Evolutionary conservation across 1,140 invertebrate species (phyloP).

Genomic region (Plodia interpunctella): DNA sequence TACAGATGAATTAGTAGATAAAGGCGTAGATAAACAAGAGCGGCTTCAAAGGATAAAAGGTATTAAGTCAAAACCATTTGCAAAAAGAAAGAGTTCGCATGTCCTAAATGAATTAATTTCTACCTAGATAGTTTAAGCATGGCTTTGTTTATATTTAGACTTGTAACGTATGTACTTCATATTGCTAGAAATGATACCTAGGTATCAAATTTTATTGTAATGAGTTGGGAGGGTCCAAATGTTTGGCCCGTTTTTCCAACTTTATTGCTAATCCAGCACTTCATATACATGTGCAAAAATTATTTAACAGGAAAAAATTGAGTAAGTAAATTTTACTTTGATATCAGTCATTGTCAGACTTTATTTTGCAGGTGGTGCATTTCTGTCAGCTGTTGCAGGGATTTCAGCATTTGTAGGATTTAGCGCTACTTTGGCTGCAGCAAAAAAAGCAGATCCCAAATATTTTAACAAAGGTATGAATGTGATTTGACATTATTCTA

Average conservation of each 20-base stretch:
- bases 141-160: too few relatives aligned
- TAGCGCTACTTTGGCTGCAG: slow-evolving; percentile 84
- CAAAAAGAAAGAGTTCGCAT: slow-evolving; percentile 10
- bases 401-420: slow-evolving; percentile 90
- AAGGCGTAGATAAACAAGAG: slow-evolving; percentile 38
- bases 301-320: not conserved
- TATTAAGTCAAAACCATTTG: slow-evolving; percentile 23
- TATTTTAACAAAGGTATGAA: slow-evolving; percentile 85
- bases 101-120: slow-evolving; percentile 8
- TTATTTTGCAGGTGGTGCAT: slow-evolving; percentile 82
- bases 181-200: too few relatives aligned
- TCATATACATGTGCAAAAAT: too few relatives aligned
- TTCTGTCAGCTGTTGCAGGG: slow-evolving; percentile 86
- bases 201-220: too few relatives aligned
- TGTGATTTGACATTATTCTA: not conserved
- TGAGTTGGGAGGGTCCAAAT: too few relatives aligned
- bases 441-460: slow-evolving; percentile 88
- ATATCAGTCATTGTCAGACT: not conserved
- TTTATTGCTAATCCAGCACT: too few relatives aligned
- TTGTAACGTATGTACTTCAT: too few relatives aligned
- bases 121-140: slow-evolving; percentile 14
- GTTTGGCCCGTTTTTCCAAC: too few relatives aligned
- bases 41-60: slow-evolving; percentile 59
- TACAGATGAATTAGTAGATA: not conserved
- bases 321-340: slow-evolving; percentile 11